A percentile compares a stretch with the other conserved stretches of the same genome.
These are phyloP conservation scores for Holcopasites calliopsidis DNA, from an alignment of 1,140 invertebrate species.

Conservation along the genomic window DNA sequence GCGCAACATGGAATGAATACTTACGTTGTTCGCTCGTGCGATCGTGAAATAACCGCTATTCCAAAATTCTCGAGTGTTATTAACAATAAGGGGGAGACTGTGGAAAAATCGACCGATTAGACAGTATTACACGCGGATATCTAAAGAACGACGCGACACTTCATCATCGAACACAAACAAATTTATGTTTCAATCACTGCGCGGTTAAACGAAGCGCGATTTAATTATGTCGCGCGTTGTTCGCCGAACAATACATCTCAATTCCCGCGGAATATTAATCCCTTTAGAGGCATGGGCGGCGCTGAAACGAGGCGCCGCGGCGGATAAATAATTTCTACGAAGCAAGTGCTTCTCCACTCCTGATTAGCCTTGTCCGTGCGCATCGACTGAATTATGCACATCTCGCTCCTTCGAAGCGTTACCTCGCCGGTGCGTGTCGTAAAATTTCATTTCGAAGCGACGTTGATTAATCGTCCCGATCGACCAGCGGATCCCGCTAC, in stretches of 20 bases:
- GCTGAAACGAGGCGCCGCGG: not conserved
- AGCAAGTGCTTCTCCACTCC: constrained; percentile 21
- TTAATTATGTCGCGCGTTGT: constrained; percentile 25
- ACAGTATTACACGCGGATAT: not conserved
- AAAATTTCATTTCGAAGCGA: not conserved
- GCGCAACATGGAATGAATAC: constrained; percentile 19
- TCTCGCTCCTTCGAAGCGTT: constrained; percentile 3
- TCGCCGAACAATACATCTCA: constrained; percentile 47
- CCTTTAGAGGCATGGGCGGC: constrained; percentile 3
- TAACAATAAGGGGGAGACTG: too few species aligned
- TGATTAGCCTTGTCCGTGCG: constrained; percentile 31
- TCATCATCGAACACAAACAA: not conserved
- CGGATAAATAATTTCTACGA: constrained; percentile 50
- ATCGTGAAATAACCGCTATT: not conserved
- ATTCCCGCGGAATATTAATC: constrained; percentile 54
- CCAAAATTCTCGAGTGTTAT: not conserved
- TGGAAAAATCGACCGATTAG: not conserved
- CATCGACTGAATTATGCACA: constrained; percentile 28
- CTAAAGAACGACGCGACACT: too few species aligned
- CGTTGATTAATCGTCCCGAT: constrained; percentile 9
- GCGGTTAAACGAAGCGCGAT: not conserved
- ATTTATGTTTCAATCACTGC: constrained; percentile 33
- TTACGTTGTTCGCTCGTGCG: not conserved
- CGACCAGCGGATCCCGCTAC: not conserved
- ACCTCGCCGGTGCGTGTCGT: not conserved